Evolutionary conservation across 2,113 vertebrate genomes (phyloP).

Genomic region (Progne subis): DNA sequence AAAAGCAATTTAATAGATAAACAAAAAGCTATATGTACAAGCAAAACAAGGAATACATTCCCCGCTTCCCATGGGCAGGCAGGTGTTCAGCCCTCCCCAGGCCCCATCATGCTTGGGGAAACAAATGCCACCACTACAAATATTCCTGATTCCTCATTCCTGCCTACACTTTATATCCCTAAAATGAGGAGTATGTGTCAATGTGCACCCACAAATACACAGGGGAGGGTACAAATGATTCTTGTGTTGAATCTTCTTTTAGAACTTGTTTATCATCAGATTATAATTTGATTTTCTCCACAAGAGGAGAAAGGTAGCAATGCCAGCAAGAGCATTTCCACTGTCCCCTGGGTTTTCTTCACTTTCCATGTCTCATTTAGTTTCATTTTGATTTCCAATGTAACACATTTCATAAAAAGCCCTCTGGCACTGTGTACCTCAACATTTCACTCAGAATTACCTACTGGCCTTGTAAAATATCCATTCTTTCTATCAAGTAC

Average conservation of each 20-base stretch:
- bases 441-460: constrained; percentile 6
- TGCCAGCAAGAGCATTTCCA: neutral
- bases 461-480: neutral
- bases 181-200: rapidly evolving
- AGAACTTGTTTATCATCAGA: neutral
- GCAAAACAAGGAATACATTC: neutral
- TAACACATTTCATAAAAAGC: neutral
- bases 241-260: neutral
- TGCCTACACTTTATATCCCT: rapidly evolving
- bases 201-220: rapidly evolving
- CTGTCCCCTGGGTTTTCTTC: neutral
- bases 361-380: neutral
- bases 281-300: neutral
- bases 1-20: neutral
- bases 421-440: neutral
- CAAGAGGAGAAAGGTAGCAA: neutral
- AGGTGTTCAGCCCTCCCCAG: neutral
- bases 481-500: neutral
- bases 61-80: neutral
- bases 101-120: neutral
- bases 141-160: rapidly evolving
- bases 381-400: constrained; percentile 28
- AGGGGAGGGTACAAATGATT: neutral
- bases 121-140: neutral
- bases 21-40: rapidly evolving